These are phyloP conservation scores for Eristalis tenax DNA, from an alignment of 2,888 invertebrate genomes.

Conservation along the genomic window DNA sequence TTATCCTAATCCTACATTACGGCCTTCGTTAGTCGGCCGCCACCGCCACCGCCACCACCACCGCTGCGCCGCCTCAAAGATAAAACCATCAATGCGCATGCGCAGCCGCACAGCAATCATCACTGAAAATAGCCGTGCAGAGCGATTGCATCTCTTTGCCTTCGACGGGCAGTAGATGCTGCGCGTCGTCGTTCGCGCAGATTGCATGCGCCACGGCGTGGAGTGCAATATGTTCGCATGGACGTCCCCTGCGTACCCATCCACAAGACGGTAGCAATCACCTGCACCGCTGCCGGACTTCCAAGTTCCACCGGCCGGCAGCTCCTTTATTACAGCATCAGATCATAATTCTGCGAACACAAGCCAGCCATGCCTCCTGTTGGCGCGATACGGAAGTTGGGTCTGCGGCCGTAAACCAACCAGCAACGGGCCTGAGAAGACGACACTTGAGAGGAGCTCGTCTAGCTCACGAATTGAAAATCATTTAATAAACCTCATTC, in stretches of 20 bases:
- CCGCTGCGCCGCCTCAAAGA: neutral
- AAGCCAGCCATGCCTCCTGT: slow-evolving; percentile 32
- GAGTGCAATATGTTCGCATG: slow-evolving; percentile 52
- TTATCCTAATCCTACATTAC: slow-evolving; percentile 30
- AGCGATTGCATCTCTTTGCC: slow-evolving; percentile 16
- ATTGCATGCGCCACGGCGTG: slow-evolving; percentile 5
- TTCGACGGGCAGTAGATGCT: neutral
- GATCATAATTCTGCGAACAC: slow-evolving; percentile 61
- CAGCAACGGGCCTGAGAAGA: neutral
- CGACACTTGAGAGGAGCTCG: neutral
- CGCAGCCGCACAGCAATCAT: slow-evolving; percentile 29
- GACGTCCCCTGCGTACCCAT: slow-evolving; percentile 5
- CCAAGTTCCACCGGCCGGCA: neutral
- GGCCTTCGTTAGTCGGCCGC: slow-evolving; percentile 4
- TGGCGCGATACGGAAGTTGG: slow-evolving; percentile 63
- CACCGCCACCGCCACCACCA: no score
- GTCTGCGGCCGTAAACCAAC: slow-evolving; percentile 23
- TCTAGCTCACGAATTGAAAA: slow-evolving; percentile 35
- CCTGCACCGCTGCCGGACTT: slow-evolving; percentile 22
- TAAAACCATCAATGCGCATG: slow-evolving; percentile 32
- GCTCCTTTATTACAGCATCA: slow-evolving; percentile 34
- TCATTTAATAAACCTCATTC: slow-evolving; percentile 35
- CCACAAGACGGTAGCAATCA: slow-evolving; percentile 42
- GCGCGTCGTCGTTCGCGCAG: neutral
- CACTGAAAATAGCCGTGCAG: slow-evolving; percentile 34